phyloP scores from a whole-genome alignment of 2,797 vertebrate genomes.

The Melanitta fusca region DNA sequence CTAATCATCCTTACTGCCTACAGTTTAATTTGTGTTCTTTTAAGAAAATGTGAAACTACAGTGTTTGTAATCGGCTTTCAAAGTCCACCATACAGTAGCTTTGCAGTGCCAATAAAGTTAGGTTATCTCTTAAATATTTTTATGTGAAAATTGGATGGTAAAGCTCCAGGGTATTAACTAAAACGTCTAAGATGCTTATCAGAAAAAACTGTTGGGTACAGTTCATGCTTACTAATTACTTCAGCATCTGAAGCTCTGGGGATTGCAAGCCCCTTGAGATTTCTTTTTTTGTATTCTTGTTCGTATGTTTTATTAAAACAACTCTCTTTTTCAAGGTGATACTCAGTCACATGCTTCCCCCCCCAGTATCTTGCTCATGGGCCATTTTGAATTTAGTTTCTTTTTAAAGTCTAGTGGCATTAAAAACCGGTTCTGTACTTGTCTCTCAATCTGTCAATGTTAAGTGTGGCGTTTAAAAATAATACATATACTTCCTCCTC shows the following conservation, averaged over 20 bases:
- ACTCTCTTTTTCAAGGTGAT: not conserved
- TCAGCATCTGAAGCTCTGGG: not conserved
- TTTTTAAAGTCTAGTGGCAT: not conserved
- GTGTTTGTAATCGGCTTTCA: not conserved
- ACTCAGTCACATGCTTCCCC: not conserved
- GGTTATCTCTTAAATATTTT: not conserved
- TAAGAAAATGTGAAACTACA: not conserved
- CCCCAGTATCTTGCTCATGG: not conserved
- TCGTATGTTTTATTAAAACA: not conserved
- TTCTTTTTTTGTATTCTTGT: not conserved
- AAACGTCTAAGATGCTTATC: not conserved
- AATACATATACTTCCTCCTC: not conserved
- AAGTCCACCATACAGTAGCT: not conserved
- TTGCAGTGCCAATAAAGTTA: not conserved
- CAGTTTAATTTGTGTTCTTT: not conserved
- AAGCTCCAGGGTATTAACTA: not conserved
- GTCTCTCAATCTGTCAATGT: not conserved
- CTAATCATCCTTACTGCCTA: not conserved
- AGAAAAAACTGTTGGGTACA: not conserved
- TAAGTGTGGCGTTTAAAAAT: not conserved
- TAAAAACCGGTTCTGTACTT: not conserved
- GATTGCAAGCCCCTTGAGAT: not conserved
- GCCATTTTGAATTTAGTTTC: not conserved
- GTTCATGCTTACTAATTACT: not conserved
- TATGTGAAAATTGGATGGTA: not conserved